Percentiles rank a stretch among this genome's conserved stretches.
Conservation (phyloP, 2,113 vertebrate species). For the pig (Sus scrofa) region DNA sequence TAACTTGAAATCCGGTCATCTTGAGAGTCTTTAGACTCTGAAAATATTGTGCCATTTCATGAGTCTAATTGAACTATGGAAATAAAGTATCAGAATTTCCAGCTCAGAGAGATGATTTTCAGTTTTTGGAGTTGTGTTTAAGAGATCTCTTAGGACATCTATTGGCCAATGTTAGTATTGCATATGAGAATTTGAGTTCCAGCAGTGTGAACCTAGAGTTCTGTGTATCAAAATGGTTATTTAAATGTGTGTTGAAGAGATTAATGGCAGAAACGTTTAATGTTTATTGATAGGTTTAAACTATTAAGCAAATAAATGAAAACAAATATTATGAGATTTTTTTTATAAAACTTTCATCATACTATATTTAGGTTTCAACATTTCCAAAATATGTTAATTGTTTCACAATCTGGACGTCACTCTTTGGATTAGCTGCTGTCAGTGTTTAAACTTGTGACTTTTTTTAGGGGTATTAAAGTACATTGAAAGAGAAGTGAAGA, state of each 20-base stretch:
- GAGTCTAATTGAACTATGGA: not conserved
- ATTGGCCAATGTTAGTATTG: constrained; percentile 83
- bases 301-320: constrained; percentile 12
- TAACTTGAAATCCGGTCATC: constrained; percentile 64
- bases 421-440: not conserved
- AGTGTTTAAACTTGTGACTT: not conserved
- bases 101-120: constrained; percentile 13
- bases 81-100: not conserved
- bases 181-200: constrained; percentile 54
- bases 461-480: constrained; percentile 6
- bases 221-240: not conserved
- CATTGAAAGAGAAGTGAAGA: not conserved
- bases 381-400: not conserved
- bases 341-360: not conserved
- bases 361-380: not conserved
- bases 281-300: constrained; percentile 3
- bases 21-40: constrained; percentile 58
- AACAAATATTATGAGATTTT: not conserved
- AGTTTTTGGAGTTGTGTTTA: constrained; percentile 61
- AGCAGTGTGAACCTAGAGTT: not conserved
- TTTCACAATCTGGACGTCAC: not conserved
- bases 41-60: constrained; percentile 61
- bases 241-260: not conserved
- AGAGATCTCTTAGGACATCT: constrained; percentile 89
- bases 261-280: not conserved